Base-by-base conservation (phyloP, 2,888 invertebrate genomes). In the Graphium colonna region DNA sequence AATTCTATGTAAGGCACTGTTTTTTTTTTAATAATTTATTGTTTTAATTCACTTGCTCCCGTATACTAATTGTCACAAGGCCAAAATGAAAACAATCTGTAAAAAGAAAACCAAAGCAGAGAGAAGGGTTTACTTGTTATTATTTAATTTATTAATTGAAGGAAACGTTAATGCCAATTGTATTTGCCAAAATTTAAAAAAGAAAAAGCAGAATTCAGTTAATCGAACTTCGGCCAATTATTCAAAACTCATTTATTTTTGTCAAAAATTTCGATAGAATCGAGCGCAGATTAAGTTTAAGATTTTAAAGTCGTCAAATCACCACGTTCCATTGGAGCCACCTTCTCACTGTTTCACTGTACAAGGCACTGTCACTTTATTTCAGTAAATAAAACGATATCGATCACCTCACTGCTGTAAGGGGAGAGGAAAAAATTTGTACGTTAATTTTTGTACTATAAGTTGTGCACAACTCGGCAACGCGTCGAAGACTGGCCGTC, bases 361-460 rank as follows among this genome's bases (percentile, higher is more conserved):
- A 60, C 53, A 77, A 79, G 76, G 77, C 88, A 88, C 87, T 84
- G 79, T 81, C 86, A 86, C 85, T 77, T 10, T 63, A 59, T 39
- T 53, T 40, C 43, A 49, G 48, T 49, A 49, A 54, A 54, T 63
- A 64, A 60, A 62, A 59, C 62, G 71, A 73, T 69, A 64, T 65
- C 65, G 73, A 75, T 79, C 84, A 85, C 83, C 83, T 82, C 85
- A 86, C 84, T 79, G 70, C 65, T 72, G 68, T 57, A 58, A 55
- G 48, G 51, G 36, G 12, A n/a, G 54, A 45, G 58, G 56, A 70
- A 77, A 79, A 82, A 83, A 83, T 86, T 87, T 87, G 87, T 83
- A 88, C 86, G 84, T 70, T 71, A 69, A 64, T 69, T 67, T 86
- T 89, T 89, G 88, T 89, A 89, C 88, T 89, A 82, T 87, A 68